phyloP scores from a whole-genome alignment of 2,888 invertebrate genomes.

The Chaetogeoica ovagalla region DNA sequence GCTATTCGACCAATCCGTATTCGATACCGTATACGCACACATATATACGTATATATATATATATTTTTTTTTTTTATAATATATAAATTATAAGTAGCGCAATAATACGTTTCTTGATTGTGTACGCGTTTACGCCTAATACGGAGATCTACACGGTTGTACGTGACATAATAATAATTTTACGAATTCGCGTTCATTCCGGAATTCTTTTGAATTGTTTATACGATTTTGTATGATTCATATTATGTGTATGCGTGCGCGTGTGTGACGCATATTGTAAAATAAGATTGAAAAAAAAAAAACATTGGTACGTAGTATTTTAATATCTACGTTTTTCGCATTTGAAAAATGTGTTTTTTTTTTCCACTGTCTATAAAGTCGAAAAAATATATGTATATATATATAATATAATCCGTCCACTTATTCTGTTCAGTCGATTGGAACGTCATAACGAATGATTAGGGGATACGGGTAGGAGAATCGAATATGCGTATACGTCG shows the following conservation, averaged over 20 bases:
- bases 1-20: too few species aligned
- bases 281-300: too few species aligned
- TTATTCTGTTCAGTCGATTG: slow-evolving; percentile 24
- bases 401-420: slow-evolving; percentile 6
- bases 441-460: slow-evolving; percentile 16
- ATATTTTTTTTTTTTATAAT: not conserved
- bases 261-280: not conserved
- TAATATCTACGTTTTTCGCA: not conserved
- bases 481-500: too few species aligned
- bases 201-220: not conserved
- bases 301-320: not conserved
- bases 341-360: slow-evolving; percentile 8
- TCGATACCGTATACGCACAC: too few species aligned
- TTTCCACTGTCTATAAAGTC: not conserved
- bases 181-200: not conserved
- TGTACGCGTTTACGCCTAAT: too few species aligned
- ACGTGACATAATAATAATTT: not conserved
- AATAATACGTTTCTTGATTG: not conserved
- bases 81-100: not conserved
- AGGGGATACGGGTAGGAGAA: not conserved
- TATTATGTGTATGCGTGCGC: not conserved
- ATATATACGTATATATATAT: too few species aligned
- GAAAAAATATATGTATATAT: not conserved
- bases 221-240: not conserved
- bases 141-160: not conserved